Base-by-base conservation (phyloP, 2,888 invertebrate species). In the Lasioglossum pauxillum region DNA sequence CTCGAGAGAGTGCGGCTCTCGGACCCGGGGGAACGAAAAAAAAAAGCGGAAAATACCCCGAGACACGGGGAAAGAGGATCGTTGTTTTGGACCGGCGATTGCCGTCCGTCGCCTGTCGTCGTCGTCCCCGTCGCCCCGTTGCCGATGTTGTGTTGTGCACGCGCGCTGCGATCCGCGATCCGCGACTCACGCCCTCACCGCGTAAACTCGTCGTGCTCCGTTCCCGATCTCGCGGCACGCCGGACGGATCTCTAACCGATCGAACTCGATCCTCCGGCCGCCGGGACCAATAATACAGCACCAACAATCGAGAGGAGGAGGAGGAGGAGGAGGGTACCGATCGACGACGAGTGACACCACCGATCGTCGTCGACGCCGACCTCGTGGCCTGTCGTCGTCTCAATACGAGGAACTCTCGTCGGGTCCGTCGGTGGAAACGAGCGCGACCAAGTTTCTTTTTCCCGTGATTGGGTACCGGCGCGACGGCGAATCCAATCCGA, bases 141-240 rank as follows among this genome's bases (percentile, higher is more conserved):
- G 84, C 79, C 77, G 85, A 46, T 84, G 69, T 85, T 90, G 83
- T 89, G 78, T 86, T 83, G 89, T 88, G 86, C 75, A 82, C 84
- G 86, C 90, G 84, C 79, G 77, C 76, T 78, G 67, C 67, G 71
- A 57, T 76, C 80, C 86, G 78, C 83, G 83, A 67, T 75, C 80
- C 71, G 46, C 75, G 35, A 71, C 78, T 60, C 78, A 75, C 86
- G 77, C 77, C 85, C 85, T 85, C 80, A 77, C 57, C 73, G 84
- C 67, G 64, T 77, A 71, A 85, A 76, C 67, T 64, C 41, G 60
- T 79, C 75, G 57, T 72, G 72, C 44, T 78, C 71, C 78, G 77
- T 7, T 53, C 14, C 23, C 82, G 82, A 27, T 44, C 44, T 73
- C 71, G 69, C 64, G 64, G 64, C 64, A 31, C 64, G 64, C 64